A percentile compares a stretch with the other conserved stretches of the same genome.
Conservation (phyloP, 1,140 invertebrate species). For the Berghia stephanieae region DNA sequence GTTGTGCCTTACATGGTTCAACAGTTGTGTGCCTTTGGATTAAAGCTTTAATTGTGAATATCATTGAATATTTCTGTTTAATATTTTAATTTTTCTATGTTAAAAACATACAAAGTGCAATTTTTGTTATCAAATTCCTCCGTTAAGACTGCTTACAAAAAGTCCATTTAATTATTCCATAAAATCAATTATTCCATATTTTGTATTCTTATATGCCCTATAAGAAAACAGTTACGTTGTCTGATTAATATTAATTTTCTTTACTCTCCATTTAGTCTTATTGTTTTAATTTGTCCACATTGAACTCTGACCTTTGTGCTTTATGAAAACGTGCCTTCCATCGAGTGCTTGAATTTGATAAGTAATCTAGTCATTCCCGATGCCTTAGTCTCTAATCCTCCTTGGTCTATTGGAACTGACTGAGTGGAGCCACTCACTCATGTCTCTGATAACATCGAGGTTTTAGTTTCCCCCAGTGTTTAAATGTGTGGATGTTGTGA, state of each 20-base stretch:
- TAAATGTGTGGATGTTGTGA: background rate
- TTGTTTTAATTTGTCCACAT: background rate
- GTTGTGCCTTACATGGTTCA: too few relatives aligned
- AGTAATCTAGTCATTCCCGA: conserved; percentile 10
- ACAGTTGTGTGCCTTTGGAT: too few relatives aligned
- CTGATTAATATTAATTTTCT: background rate
- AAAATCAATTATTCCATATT: background rate
- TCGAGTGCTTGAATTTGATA: background rate
- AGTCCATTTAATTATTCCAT: too few relatives aligned
- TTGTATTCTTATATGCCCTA: background rate
- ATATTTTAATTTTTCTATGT: too few relatives aligned
- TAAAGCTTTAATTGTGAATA: too few relatives aligned
- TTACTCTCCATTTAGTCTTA: too few relatives aligned
- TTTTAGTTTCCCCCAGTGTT: conserved; percentile 4
- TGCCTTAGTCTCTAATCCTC: background rate
- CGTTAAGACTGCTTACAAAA: too few relatives aligned
- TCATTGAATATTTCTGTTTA: too few relatives aligned
- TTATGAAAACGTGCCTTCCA: background rate
- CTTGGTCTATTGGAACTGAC: background rate
- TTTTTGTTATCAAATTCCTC: too few relatives aligned
- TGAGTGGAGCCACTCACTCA: background rate
- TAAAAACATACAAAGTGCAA: too few relatives aligned
- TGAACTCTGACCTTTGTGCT: background rate
- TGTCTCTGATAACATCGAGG: background rate
- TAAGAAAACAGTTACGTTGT: background rate